Conservation (phyloP, 2,113 vertebrate species). For the Ranitomeya variabilis region DNA sequence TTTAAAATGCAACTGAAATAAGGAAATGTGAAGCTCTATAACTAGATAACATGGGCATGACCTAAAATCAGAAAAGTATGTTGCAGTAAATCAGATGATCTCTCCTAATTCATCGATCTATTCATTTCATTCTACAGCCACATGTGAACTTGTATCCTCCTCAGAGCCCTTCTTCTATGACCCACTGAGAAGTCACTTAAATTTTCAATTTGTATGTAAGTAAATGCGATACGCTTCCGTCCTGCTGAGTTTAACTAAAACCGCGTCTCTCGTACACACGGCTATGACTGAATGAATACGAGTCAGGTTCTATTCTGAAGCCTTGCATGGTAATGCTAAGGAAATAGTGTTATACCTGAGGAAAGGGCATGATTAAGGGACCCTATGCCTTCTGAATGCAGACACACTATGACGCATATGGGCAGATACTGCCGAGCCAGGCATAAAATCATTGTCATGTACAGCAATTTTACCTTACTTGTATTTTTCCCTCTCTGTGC, state of each 20-base stretch:
- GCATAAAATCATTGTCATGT: not conserved
- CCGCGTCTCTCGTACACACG: not conserved
- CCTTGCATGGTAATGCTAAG: not conserved
- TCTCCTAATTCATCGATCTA: not conserved
- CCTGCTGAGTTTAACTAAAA: not conserved
- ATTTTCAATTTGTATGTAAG: conserved; percentile 42
- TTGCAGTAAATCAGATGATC: not conserved
- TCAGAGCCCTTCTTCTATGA: not conserved
- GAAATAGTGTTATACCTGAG: not conserved
- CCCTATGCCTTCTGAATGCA: not conserved
- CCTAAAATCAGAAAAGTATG: not conserved
- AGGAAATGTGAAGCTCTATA: not conserved
- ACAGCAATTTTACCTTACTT: not conserved
- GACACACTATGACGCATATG: not conserved
- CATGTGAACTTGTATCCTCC: not conserved
- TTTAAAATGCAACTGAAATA: not conserved
- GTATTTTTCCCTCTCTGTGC: not conserved
- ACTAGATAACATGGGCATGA: not conserved
- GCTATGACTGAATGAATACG: not conserved
- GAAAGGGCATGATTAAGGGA: not conserved
- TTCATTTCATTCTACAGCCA: not conserved
- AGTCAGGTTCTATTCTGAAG: not conserved
- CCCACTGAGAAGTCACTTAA: not conserved
- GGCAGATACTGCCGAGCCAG: not conserved
- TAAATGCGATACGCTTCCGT: not conserved